Base-by-base conservation (phyloP, 2,113 vertebrate genomes). In the Epinephelus fuscoguttatus region DNA sequence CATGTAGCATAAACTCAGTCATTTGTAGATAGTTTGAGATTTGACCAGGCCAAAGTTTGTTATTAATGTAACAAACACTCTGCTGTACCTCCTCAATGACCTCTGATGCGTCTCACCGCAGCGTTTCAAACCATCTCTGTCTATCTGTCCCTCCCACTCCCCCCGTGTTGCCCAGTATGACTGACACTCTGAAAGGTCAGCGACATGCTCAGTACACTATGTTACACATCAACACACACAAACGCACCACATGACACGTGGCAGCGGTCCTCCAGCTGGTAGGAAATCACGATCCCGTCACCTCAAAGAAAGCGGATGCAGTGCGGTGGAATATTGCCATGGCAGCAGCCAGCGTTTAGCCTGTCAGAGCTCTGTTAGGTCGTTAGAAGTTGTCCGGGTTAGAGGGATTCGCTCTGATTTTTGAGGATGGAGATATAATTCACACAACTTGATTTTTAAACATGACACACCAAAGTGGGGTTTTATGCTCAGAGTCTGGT, bases 381-480 rank as follows among this genome's bases (percentile, higher is more conserved):
- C 15, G 30, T 81, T 55, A 69, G 57, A 77, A 80, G 73, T 78
- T 86, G 52, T 57, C 62, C 2, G n/a, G 7, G 49, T 69, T 52
- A 21, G 17, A 67, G n/a, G 17, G 12, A 78, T 56, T 61, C 1
- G 10, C 55, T 61, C 19, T 47, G 45, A 11, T 63, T 75, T 30
- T 37, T 50, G 25, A 63, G 74, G 59, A 70, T 42, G 50, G 67
- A 77, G 47, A 62, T 69, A 50, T 15, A 17, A 68, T 60, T 73
- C 42, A 9, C 59, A 88, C 78, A 70, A 77, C 61, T 82, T 64
- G 67, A 82, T 81, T 88, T 90, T 88, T 80, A 88, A 88, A 82
- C 86, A 86, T 70, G 68, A 83, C 72, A 82, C 81, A 76, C 78
- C 80, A 89, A 85, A 90, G 70, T 62, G 84, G 68, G 69, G 74